These are phyloP conservation scores for Cossypha heuglini DNA, from an alignment of 2,797 vertebrate genomes.

Conservation along the genomic window DNA sequence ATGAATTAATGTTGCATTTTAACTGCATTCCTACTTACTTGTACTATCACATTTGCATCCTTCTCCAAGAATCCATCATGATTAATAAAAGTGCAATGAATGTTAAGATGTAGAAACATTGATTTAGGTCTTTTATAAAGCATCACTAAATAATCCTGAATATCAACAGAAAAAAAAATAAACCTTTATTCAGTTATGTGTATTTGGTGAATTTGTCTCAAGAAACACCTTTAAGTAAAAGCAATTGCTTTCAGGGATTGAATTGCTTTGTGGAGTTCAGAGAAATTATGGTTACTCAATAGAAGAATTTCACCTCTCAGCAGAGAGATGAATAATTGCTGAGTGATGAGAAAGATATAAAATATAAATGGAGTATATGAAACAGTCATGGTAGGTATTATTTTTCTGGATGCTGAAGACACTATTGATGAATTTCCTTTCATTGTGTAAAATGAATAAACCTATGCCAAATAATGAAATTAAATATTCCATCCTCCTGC, in stretches of 20 bases:
- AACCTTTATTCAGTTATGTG: not conserved
- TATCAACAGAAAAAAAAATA: not conserved
- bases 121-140: not conserved
- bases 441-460: constrained; percentile 37
- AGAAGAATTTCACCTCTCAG: constrained; percentile 14
- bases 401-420: constrained; percentile 43
- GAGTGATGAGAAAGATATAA: constrained; percentile 55
- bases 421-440: constrained; percentile 43
- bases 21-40: not conserved
- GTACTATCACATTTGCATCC: not conserved
- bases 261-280: constrained; percentile 4
- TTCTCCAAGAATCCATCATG: not conserved
- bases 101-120: not conserved
- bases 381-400: constrained; percentile 19
- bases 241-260: constrained; percentile 5
- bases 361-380: constrained; percentile 59
- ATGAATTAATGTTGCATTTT: constrained; percentile 22
- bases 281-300: constrained; percentile 27
- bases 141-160: not conserved
- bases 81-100: not conserved
- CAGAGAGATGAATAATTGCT: constrained; percentile 34
- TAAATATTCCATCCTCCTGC: constrained; percentile 51
- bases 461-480: constrained; percentile 35
- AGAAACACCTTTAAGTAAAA: constrained; percentile 32
- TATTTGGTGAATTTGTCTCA: not conserved